Conservation (phyloP, 2,888 invertebrate species). For the Lepidonotus clava region DNA sequence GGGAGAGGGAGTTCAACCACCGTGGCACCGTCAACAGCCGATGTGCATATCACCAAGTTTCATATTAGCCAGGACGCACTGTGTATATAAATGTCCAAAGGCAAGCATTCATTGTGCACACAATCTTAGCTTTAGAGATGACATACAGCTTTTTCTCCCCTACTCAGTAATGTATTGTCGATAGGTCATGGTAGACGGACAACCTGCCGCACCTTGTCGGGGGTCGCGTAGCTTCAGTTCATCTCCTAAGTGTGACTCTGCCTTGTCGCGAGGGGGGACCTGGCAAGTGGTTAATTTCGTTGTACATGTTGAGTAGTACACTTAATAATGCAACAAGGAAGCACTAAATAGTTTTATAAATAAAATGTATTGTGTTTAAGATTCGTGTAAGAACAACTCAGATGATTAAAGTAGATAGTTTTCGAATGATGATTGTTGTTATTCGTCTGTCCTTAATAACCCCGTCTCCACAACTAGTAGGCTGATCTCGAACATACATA, state of each 20-base stretch:
- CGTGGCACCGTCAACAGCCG: background rate
- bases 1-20: background rate
- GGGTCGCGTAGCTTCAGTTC: background rate
- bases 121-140: no score
- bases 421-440: constrained; percentile 14
- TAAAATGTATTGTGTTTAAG: background rate
- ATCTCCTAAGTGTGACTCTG: constrained; percentile 19
- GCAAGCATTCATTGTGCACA: background rate
- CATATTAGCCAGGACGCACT: background rate
- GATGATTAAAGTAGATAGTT: constrained; percentile 51
- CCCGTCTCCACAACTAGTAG: background rate
- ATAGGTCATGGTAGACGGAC: background rate
- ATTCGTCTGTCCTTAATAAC: background rate
- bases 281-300: background rate
- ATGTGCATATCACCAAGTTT: constrained; percentile 5
- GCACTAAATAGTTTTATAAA: constrained; percentile 53
- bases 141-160: background rate
- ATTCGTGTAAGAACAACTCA: constrained; percentile 50
- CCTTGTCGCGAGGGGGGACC: constrained; percentile 23
- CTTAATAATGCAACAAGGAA: constrained; percentile 24
- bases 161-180: background rate
- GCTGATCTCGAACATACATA: no score
- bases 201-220: no score
- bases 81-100: constrained; percentile 10
- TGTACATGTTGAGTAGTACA: constrained; percentile 50